Percentiles rank a stretch among this genome's conserved stretches.
Conservation (phyloP, 2,797 vertebrate species). For the Sebastes nivosus region DNA sequence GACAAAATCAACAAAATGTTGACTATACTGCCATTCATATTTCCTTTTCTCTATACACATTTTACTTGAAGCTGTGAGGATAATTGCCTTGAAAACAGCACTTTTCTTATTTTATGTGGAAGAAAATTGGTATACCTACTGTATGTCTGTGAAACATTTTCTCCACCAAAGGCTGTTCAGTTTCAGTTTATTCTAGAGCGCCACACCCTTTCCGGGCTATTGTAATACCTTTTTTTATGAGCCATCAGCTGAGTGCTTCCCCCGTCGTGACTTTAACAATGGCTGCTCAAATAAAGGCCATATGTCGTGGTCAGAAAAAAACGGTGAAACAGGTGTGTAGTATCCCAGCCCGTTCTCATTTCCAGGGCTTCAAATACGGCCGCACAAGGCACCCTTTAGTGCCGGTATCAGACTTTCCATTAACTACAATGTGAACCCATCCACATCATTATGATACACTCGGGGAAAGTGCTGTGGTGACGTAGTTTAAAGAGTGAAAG, state of each 20-base stretch:
- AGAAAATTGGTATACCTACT: neutral
- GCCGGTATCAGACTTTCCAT: too few relatives aligned
- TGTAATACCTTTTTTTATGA: neutral
- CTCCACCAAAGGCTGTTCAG: neutral
- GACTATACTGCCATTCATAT: neutral
- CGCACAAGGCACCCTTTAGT: too few relatives aligned
- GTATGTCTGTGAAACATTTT: neutral
- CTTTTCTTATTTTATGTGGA: too few relatives aligned
- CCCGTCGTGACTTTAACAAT: neutral
- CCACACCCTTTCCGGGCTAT: neutral
- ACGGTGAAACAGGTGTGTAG: neutral
- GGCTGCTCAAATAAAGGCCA: neutral
- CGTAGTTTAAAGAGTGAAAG: too few relatives aligned
- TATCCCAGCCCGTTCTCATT: too few relatives aligned
- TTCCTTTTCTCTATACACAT: neutral
- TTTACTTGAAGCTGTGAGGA: neutral
- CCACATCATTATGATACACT: too few relatives aligned
- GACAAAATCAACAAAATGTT: neutral
- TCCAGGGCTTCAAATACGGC: too few relatives aligned
- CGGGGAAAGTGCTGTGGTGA: too few relatives aligned
- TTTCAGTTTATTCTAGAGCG: neutral
- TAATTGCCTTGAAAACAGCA: neutral
- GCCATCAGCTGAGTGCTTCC: neutral
- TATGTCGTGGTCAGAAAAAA: neutral
- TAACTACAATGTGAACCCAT: too few relatives aligned